These are phyloP conservation scores for Trichomalopsis sarcophagae DNA, from an alignment of 1,140 invertebrate species.

Conservation along the genomic window DNA sequence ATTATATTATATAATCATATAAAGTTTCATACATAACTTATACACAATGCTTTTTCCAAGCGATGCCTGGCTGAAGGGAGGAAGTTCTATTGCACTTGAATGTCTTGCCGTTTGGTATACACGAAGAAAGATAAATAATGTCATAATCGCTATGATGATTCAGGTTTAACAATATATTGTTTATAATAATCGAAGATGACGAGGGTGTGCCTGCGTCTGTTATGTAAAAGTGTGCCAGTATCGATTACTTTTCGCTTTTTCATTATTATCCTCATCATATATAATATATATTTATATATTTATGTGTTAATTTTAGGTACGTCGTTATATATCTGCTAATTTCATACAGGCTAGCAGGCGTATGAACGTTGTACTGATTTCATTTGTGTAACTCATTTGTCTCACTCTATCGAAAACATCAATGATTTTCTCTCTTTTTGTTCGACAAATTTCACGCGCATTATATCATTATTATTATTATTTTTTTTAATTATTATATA, in stretches of 20 bases:
- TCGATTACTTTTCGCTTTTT: slow-evolving; percentile 52
- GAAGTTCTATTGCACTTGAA: slow-evolving; percentile 48
- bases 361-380: slow-evolving; percentile 62
- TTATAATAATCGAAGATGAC: background rate
- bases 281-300: slow-evolving; percentile 59
- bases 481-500: background rate
- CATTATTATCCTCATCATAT: background rate
- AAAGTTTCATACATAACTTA: slow-evolving; percentile 45
- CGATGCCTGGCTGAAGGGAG: background rate
- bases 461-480: background rate
- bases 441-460: background rate
- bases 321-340: slow-evolving; percentile 47
- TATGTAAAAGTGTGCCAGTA: slow-evolving; percentile 28
- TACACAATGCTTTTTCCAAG: slow-evolving; percentile 25
- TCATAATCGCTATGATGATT: background rate
- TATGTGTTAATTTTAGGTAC: slow-evolving; percentile 55
- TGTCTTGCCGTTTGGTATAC: background rate
- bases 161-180: background rate
- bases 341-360: slow-evolving; percentile 60
- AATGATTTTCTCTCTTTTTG: slow-evolving; percentile 23
- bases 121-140: background rate
- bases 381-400: slow-evolving; percentile 32
- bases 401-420: slow-evolving; percentile 51
- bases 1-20: slow-evolving; percentile 45
- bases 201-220: background rate